Conservation (phyloP, 2,113 vertebrate genomes). For the Apteryx owenii region DNA sequence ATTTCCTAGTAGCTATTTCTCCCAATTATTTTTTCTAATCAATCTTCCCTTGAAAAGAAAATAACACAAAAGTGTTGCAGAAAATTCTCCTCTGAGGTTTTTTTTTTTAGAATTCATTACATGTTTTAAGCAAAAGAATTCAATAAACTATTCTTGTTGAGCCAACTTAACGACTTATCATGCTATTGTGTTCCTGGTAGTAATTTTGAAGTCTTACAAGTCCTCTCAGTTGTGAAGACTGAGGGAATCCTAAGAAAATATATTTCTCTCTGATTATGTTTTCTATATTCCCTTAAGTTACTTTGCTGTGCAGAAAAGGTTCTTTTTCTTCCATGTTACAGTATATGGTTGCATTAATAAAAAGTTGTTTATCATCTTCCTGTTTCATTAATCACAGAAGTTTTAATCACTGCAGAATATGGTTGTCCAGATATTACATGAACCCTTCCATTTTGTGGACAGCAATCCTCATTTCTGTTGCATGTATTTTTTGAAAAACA, state of each 20-base stretch:
- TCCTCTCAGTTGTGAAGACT: neutral
- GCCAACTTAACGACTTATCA: neutral
- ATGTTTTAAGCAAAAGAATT: neutral
- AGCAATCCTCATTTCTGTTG: neutral
- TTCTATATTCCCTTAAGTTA: neutral
- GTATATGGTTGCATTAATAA: neutral
- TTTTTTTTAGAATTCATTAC: neutral
- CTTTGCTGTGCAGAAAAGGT: neutral
- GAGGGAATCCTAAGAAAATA: neutral
- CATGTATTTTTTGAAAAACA: neutral
- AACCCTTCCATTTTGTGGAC: neutral
- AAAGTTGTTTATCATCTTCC: neutral
- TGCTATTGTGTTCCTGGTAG: neutral
- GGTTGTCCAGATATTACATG: neutral
- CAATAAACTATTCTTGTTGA: neutral
- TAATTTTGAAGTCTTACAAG: neutral
- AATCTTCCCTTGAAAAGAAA: neutral
- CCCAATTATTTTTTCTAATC: neutral
- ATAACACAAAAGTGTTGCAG: neutral
- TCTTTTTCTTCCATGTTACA: neutral
- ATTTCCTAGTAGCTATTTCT: neutral
- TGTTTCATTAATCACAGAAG: neutral
- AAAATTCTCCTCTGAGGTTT: neutral
- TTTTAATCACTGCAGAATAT: constrained; percentile 10
- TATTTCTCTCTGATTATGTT: neutral